Percentiles rank a stretch among this genome's conserved stretches.
These are phyloP conservation scores for Zelleria hepariella DNA, from an alignment of 2,888 invertebrate genomes.

Conservation along the genomic window DNA sequence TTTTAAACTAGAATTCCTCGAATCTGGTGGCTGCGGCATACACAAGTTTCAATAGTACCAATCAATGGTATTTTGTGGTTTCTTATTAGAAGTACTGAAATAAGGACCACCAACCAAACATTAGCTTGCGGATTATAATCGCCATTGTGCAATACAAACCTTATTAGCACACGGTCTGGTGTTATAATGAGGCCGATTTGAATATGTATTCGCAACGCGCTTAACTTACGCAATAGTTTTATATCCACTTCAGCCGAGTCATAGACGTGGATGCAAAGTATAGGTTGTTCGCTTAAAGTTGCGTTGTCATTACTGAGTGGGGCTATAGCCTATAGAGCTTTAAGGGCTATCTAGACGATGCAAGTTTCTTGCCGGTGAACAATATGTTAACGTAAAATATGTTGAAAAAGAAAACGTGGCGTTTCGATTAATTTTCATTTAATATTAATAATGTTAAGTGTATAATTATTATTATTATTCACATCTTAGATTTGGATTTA, in stretches of 20 bases:
- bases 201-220: conserved; percentile 4
- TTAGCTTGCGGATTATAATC: neutral
- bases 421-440: too few relatives aligned
- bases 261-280: neutral
- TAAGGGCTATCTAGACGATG: neutral
- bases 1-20: neutral
- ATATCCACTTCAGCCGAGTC: neutral
- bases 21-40: neutral
- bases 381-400: neutral
- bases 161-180: conserved; percentile 8
- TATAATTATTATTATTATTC: too few relatives aligned
- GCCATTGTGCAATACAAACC: conserved; percentile 7
- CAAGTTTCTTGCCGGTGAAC: neutral
- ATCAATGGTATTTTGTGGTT: neutral
- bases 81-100: neutral
- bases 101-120: neutral
- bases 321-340: neutral
- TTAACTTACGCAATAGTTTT: neutral
- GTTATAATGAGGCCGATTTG: conserved; percentile 8
- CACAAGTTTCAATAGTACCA: neutral
- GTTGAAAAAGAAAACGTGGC: too few relatives aligned
- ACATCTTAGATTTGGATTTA: too few relatives aligned
- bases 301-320: neutral
- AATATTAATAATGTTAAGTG: too few relatives aligned
- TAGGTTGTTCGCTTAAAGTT: neutral